These are phyloP conservation scores for Rhingia rostrata DNA, from an alignment of 2,888 invertebrate genomes.

Conservation along the genomic window DNA sequence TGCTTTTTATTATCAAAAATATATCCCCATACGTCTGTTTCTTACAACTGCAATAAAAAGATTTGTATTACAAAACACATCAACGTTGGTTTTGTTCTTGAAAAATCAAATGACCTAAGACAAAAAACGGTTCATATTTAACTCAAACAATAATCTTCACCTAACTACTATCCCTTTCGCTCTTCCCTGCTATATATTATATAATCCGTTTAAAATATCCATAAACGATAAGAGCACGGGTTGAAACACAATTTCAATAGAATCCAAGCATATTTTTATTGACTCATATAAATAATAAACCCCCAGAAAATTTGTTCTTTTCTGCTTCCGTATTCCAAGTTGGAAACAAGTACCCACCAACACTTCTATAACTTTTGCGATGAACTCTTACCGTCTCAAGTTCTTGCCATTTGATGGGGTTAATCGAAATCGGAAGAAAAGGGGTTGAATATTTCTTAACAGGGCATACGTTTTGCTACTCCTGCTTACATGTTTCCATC, in stretches of 20 bases:
- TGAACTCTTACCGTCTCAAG: slow-evolving; percentile 34
- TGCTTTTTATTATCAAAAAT: too few species aligned
- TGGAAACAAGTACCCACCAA: slow-evolving; percentile 21
- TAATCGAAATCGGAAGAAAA: slow-evolving; percentile 37
- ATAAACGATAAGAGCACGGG: slow-evolving; percentile 11
- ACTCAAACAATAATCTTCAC: neutral
- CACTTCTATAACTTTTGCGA: slow-evolving; percentile 24
- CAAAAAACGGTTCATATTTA: neutral
- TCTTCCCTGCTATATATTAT: slow-evolving; percentile 4
- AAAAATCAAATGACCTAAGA: neutral
- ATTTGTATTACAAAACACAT: too few species aligned
- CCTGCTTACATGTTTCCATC: neutral
- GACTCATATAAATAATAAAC: slow-evolving; percentile 38
- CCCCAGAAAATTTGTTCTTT: slow-evolving; percentile 3
- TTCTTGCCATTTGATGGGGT: slow-evolving; percentile 49
- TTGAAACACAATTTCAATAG: slow-evolving; percentile 40
- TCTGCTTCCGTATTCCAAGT: slow-evolving; percentile 13
- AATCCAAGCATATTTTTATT: slow-evolving; percentile 23
- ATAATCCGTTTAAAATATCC: slow-evolving; percentile 39
- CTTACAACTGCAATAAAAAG: too few species aligned
- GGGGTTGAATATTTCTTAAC: slow-evolving; percentile 36
- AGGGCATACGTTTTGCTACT: neutral
- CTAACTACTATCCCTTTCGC: slow-evolving; percentile 6
- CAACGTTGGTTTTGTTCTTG: neutral
- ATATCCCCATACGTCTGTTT: too few species aligned